Percentiles rank a stretch among this genome's conserved stretches.
These are phyloP conservation scores for Proales similis DNA, from an alignment of 1,140 invertebrate species.

Conservation along the genomic window DNA sequence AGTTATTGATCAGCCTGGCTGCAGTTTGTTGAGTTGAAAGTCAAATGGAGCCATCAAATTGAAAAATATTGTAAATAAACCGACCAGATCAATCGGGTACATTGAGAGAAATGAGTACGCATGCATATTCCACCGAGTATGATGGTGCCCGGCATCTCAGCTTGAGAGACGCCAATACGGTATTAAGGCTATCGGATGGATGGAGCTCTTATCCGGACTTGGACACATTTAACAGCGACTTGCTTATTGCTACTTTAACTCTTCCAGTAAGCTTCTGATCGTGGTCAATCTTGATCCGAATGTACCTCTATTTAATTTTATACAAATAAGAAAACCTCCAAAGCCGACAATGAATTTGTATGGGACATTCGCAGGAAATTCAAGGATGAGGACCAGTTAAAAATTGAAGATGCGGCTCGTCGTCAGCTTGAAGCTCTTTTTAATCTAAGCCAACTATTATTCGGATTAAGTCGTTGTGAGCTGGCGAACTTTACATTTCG, in stretches of 20 bases:
- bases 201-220: conserved; percentile 29
- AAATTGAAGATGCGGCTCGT: neutral
- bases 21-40: no score
- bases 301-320: neutral
- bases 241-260: conserved; percentile 1
- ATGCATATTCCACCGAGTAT: no score
- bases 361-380: no score
- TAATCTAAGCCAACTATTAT: conserved; percentile 30
- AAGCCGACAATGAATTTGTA: neutral
- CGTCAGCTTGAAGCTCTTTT: conserved; percentile 32
- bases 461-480: conserved; percentile 8
- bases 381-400: neutral
- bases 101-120: no score
- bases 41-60: no score
- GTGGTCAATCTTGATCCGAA: conserved; percentile 4
- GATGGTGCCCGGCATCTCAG: no score
- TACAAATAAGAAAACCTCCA: neutral
- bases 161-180: neutral
- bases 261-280: neutral
- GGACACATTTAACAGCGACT: conserved; percentile 20
- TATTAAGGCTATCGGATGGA: neutral
- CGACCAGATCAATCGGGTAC: no score
- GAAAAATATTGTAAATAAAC: no score
- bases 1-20: no score
- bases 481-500: conserved; percentile 29